Conservation (phyloP, 2,797 vertebrate genomes). For the Forpus xanthops region DNA sequence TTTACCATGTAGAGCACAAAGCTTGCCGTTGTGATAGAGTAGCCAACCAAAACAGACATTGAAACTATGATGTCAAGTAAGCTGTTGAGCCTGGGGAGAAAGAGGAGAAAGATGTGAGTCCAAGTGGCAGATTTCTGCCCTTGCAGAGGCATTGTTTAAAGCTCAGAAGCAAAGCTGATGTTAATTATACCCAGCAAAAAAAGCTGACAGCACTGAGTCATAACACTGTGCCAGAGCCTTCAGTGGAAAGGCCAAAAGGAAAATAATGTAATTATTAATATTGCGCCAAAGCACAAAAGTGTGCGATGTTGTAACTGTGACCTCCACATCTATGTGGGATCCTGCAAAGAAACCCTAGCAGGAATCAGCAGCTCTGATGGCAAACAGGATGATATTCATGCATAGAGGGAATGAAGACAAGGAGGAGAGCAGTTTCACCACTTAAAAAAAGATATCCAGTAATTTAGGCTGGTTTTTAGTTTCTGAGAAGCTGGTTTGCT, state of each 20-base stretch:
- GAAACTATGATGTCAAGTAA: conserved; percentile 89
- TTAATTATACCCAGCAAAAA: neutral
- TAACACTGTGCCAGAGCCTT: neutral
- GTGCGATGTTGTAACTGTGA: neutral
- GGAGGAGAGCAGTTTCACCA: neutral
- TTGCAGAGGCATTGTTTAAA: neutral
- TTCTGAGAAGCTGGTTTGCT: neutral
- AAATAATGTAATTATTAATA: neutral
- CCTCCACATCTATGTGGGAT: neutral
- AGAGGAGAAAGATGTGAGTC: neutral
- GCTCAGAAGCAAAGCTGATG: neutral
- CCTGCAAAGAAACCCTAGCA: neutral
- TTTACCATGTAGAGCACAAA: conserved; percentile 92
- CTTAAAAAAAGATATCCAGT: neutral
- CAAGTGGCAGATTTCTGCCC: neutral
- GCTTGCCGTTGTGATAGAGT: conserved; percentile 91
- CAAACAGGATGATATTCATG: neutral
- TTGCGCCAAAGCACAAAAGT: conserved; percentile 5
- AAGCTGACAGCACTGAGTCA: neutral
- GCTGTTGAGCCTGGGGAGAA: conserved; percentile 80
- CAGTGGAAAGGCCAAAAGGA: neutral
- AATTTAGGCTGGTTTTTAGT: neutral
- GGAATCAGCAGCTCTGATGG: neutral
- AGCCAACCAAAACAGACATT: conserved; percentile 89
- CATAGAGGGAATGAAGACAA: neutral